phyloP scores from a whole-genome alignment of 2,797 vertebrate species.

The Calcarius lapponicus region DNA sequence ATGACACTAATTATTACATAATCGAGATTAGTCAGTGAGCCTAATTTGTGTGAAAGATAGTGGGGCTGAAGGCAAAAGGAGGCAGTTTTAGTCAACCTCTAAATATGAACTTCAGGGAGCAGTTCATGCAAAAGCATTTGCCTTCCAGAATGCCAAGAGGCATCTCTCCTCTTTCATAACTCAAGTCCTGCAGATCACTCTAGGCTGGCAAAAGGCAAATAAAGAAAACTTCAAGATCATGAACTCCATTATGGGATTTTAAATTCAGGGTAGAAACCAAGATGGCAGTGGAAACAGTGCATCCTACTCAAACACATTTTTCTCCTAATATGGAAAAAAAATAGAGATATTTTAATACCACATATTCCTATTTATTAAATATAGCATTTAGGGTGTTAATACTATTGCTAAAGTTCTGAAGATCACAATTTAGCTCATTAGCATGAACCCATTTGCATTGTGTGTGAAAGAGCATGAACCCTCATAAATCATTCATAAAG shows the following conservation, averaged over 20 bases:
- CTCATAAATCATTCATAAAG: conserved; percentile 3
- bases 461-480: conserved; percentile 10
- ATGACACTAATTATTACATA: not conserved
- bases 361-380: not conserved
- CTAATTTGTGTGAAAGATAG: not conserved
- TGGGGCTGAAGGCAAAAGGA: not conserved
- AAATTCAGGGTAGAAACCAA: not conserved
- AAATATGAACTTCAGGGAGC: not conserved
- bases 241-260: not conserved
- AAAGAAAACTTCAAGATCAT: not conserved
- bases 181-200: not conserved
- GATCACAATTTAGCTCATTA: not conserved
- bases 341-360: not conserved
- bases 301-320: not conserved
- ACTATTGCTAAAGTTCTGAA: not conserved
- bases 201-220: not conserved
- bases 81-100: not conserved
- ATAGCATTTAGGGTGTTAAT: not conserved
- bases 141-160: not conserved
- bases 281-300: not conserved
- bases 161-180: not conserved
- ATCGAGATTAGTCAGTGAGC: not conserved
- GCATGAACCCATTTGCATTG: not conserved
- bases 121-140: not conserved
- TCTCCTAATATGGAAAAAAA: not conserved